These are phyloP conservation scores for Montipora capricornis DNA, from an alignment of 64 coral and sea anemone genomes.

Conservation along the genomic window DNA sequence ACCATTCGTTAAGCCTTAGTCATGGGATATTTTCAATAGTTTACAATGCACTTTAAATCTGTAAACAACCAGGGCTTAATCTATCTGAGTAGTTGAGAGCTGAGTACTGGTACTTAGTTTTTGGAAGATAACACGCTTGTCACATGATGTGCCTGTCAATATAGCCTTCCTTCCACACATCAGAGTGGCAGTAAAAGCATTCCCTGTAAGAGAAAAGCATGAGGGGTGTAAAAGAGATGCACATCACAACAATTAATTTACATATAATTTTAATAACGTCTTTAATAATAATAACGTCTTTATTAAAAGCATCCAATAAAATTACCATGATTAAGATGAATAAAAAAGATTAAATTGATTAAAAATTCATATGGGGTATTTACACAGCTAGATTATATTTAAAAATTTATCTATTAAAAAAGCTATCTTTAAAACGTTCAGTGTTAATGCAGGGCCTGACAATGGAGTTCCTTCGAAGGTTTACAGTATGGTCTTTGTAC, in stretches of 20 bases:
- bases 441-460: too few species aligned
- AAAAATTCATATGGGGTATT: too few species aligned
- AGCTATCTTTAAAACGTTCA: too few species aligned
- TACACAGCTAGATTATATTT: too few species aligned
- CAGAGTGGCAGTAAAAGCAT: constrained; percentile 1
- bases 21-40: background rate
- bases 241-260: background rate
- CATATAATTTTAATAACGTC: background rate
- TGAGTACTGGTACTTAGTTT: background rate
- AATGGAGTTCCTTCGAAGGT: too few species aligned
- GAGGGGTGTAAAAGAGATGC: constrained; percentile 3
- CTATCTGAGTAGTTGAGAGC: background rate
- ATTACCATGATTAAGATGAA: too few species aligned
- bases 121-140: background rate
- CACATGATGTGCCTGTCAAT: background rate
- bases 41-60: background rate
- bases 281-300: too few species aligned
- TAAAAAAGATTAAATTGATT: too few species aligned
- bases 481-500: too few species aligned
- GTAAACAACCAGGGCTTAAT: background rate
- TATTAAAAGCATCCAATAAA: too few species aligned
- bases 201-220: constrained; percentile 5
- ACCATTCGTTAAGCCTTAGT: background rate
- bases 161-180: background rate
- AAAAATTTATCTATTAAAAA: too few species aligned